Conservation (phyloP, 2,888 invertebrate species). For the Drosophila mimica region DNA sequence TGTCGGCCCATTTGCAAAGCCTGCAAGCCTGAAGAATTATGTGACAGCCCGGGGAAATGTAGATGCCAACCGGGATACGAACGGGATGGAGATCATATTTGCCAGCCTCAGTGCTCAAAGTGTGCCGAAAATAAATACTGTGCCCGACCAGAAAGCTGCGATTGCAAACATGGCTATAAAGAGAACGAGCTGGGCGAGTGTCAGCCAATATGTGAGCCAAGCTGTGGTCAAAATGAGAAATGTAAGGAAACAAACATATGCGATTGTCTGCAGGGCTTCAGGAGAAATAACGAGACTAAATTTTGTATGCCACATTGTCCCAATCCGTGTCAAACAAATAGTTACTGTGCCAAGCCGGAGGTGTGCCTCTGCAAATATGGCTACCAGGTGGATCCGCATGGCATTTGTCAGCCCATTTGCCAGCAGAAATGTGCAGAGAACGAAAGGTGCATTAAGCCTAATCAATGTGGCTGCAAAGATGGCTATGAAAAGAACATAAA, state of each 20-base stretch:
- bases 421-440: constrained; percentile 2
- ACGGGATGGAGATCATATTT: not conserved
- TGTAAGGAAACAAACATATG: constrained; percentile 3
- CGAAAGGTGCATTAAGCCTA: not conserved
- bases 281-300: not conserved
- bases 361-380: not conserved
- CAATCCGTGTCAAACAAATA: not conserved
- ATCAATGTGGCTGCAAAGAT: constrained; percentile 2
- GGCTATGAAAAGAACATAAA: constrained; percentile 9
- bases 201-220: not conserved
- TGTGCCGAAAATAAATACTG: constrained; percentile 26
- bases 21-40: constrained; percentile 9
- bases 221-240: constrained; percentile 1
- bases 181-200: constrained; percentile 8
- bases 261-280: constrained; percentile 14
- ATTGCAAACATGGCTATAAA: constrained; percentile 16
- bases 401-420: constrained; percentile 31
- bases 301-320: constrained; percentile 20
- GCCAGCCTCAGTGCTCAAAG: constrained; percentile 8
- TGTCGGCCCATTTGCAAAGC: constrained; percentile 30
- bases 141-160: constrained; percentile 14
- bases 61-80: constrained; percentile 18
- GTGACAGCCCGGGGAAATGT: not conserved
- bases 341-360: constrained; percentile 18
- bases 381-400: not conserved